Conservation (phyloP, 1,140 invertebrate genomes). For the Drosophila neocordata region DNA sequence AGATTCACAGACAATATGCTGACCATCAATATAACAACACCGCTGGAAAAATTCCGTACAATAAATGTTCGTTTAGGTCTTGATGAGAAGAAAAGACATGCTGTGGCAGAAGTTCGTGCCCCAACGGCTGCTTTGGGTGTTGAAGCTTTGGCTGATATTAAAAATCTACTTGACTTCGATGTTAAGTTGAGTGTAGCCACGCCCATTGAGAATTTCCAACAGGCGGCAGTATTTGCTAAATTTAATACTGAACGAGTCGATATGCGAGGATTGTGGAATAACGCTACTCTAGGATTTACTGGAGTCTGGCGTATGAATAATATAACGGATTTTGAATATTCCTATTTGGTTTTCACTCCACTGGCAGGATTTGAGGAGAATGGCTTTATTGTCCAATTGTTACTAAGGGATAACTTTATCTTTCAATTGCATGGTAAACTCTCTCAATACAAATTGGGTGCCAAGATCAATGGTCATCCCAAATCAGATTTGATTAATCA, state of each 20-base stretch:
- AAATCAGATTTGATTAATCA: slow-evolving; percentile 83
- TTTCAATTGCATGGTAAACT: slow-evolving; percentile 87
- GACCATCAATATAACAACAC: slow-evolving; percentile 88
- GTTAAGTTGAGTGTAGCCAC: slow-evolving; percentile 88
- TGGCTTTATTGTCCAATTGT: slow-evolving; percentile 87
- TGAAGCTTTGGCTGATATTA: slow-evolving; percentile 86
- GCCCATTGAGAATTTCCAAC: slow-evolving; percentile 87
- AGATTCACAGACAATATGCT: slow-evolving; percentile 87
- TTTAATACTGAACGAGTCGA: slow-evolving; percentile 84
- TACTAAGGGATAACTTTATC: slow-evolving; percentile 85
- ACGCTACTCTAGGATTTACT: slow-evolving; percentile 88
- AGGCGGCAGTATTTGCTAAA: slow-evolving; percentile 83
- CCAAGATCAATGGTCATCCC: slow-evolving; percentile 84
- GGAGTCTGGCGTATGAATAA: slow-evolving; percentile 89
- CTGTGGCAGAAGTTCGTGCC: slow-evolving; percentile 88
- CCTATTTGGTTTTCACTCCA: slow-evolving; percentile 90
- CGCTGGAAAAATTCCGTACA: slow-evolving; percentile 86
- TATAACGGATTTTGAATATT: slow-evolving; percentile 89
- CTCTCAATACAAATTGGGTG: slow-evolving; percentile 86
- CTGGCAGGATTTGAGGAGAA: slow-evolving; percentile 89
- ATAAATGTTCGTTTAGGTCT: slow-evolving; percentile 88
- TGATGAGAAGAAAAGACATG: slow-evolving; percentile 87
- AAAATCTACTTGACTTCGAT: slow-evolving; percentile 87
- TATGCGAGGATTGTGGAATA: slow-evolving; percentile 89
- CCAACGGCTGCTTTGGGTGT: slow-evolving; percentile 87